Conservation (phyloP, 2,888 invertebrate genomes). For the Eupithecia tripunctaria region DNA sequence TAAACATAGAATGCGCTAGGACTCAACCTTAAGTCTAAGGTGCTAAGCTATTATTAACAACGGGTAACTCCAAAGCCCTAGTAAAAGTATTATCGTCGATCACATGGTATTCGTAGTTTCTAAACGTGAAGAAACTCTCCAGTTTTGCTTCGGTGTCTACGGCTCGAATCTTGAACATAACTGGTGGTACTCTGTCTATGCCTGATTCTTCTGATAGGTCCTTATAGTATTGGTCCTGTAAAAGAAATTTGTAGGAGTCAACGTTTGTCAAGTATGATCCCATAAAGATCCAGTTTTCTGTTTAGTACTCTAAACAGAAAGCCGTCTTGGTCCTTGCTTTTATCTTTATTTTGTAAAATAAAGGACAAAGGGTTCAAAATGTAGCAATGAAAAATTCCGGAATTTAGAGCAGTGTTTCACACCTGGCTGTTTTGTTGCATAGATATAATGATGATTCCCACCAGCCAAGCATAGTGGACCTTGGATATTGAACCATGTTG, state of each 20-base stretch:
- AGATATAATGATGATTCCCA: no score
- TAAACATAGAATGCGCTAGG: not conserved
- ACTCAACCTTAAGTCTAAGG: conserved; percentile 24
- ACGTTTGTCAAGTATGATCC: no score
- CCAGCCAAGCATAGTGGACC: no score
- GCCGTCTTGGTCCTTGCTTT: no score
- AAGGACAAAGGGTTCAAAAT: no score
- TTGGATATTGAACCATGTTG: no score
- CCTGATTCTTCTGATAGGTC: conserved; percentile 69
- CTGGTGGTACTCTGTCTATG: conserved; percentile 73
- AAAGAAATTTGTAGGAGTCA: conserved; percentile 22
- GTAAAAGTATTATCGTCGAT: conserved; percentile 67
- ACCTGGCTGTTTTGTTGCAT: no score
- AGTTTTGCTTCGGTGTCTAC: conserved; percentile 64
- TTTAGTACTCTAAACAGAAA: no score
- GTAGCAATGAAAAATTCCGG: no score
- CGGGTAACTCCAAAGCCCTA: conserved; percentile 52
- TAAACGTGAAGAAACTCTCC: conserved; percentile 69
- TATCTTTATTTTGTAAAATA: no score
- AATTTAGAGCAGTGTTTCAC: no score
- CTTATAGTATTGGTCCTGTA: conserved; percentile 74
- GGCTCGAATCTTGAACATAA: conserved; percentile 71
- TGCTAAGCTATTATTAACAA: conserved; percentile 37
- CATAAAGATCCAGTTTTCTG: no score
- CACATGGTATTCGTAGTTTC: conserved; percentile 68